Evolutionary conservation across 2,797 vertebrate genomes (phyloP).

Genomic region (Sebastolobus alascanus): DNA sequence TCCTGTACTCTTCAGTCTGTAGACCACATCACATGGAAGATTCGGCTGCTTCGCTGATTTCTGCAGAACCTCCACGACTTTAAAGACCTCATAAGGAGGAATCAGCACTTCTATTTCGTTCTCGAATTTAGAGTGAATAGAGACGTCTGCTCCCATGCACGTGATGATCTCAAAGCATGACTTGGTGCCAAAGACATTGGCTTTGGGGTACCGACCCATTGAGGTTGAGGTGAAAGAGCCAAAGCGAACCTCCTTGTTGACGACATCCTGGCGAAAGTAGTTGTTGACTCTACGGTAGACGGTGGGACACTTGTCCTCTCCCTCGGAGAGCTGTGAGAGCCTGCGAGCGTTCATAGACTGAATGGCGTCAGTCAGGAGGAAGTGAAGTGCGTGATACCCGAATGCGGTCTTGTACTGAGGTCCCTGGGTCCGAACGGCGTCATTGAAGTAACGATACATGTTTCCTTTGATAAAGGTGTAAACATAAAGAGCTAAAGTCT

Average conservation of each 20-base stretch:
- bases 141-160: neutral
- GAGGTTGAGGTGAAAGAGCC: neutral
- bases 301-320: neutral
- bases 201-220: rapidly evolving
- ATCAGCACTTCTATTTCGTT: neutral
- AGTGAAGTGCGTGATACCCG: conserved; percentile 3
- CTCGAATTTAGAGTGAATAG: rapidly evolving
- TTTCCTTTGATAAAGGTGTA: neutral
- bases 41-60: neutral
- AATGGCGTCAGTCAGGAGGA: neutral
- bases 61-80: neutral
- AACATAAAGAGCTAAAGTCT: neutral
- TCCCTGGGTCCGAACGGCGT: neutral
- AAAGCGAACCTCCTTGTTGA: neutral
- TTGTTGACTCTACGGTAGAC: neutral
- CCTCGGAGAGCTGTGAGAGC: rapidly evolving
- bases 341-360: too few species aligned
- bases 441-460: neutral
- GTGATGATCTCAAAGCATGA: neutral
- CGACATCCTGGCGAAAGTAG: neutral
- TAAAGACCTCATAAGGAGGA: conserved; percentile 11
- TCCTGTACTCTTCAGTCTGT: neutral
- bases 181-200: neutral
- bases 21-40: neutral
- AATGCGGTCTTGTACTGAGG: neutral